Evolutionary conservation across 1,140 invertebrate species (phyloP).

Genomic region (Patella vulgata): DNA sequence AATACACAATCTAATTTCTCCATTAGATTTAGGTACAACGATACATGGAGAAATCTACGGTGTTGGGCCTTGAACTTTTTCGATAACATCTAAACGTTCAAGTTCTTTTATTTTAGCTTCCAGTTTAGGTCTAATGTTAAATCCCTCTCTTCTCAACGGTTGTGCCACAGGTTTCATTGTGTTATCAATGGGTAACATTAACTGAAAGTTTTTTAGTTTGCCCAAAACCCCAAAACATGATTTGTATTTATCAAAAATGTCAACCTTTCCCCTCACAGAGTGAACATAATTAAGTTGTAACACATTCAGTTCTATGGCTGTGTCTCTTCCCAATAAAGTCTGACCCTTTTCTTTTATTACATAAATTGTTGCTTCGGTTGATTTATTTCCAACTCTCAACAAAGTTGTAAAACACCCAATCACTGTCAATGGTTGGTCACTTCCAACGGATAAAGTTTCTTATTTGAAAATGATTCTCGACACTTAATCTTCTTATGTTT

Average conservation of each 20-base stretch:
- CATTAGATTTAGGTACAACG: conserved; percentile 26
- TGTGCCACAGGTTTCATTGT: not conserved
- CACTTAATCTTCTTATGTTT: too few species aligned
- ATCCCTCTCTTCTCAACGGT: conserved; percentile 3
- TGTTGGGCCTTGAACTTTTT: conserved; percentile 31
- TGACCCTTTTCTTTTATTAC: conserved; percentile 5
- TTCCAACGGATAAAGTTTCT: too few species aligned
- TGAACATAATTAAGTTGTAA: not conserved
- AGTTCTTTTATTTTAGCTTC: conserved; percentile 33
- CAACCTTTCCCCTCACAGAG: not conserved
- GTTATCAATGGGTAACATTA: not conserved
- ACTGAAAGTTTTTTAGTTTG: conserved; percentile 2
- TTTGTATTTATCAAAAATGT: not conserved
- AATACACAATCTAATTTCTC: conserved; percentile 40
- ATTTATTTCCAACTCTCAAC: too few species aligned
- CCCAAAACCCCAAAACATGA: conserved; percentile 1
- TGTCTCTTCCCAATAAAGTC: not conserved
- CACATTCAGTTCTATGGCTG: not conserved
- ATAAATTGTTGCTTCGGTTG: too few species aligned
- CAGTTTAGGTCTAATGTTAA: conserved; percentile 3
- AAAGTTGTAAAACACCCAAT: too few species aligned
- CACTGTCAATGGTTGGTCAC: too few species aligned
- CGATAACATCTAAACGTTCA: conserved; percentile 20
- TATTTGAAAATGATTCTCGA: too few species aligned
- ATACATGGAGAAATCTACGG: conserved; percentile 24